phyloP scores from a whole-genome alignment of 2,888 invertebrate species.

The Sphaerophoria rueppellii region DNA sequence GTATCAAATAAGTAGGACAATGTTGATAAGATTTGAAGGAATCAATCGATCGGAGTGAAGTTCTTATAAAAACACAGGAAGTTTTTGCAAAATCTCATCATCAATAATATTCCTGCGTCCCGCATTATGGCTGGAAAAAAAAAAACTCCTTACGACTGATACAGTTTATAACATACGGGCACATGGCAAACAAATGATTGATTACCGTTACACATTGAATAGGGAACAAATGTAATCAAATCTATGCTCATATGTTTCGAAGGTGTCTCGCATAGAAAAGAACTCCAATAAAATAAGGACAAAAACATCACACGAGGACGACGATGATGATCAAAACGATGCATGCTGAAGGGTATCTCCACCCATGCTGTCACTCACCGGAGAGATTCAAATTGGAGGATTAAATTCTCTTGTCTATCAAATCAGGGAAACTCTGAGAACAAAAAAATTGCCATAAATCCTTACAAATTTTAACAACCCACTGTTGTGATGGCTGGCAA shows the following conservation, averaged over 20 bases:
- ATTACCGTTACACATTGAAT: slow-evolving; percentile 66
- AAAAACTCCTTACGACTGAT: slow-evolving; percentile 28
- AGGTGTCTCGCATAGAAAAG: slow-evolving; percentile 55
- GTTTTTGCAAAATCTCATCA: too few relatives aligned
- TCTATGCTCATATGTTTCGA: slow-evolving; percentile 68
- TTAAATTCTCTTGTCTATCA: slow-evolving; percentile 69
- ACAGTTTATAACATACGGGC: slow-evolving; percentile 71
- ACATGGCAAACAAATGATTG: slow-evolving; percentile 72
- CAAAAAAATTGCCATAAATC: slow-evolving; percentile 42
- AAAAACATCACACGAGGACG: background rate
- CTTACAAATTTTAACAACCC: slow-evolving; percentile 57
- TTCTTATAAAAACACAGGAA: background rate
- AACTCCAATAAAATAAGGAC: slow-evolving; percentile 19
- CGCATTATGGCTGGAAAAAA: background rate
- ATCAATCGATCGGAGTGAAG: background rate
- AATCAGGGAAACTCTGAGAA: slow-evolving; percentile 37
- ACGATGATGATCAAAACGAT: slow-evolving; percentile 53
- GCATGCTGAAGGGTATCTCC: slow-evolving; percentile 29
- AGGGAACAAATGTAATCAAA: slow-evolving; percentile 68
- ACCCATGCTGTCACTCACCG: slow-evolving; percentile 61
- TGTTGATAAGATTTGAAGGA: background rate
- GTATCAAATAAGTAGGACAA: too few relatives aligned
- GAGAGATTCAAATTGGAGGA: slow-evolving; percentile 51
- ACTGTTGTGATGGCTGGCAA: background rate
- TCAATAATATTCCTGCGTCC: too few relatives aligned